Base-by-base conservation (phyloP, 2,888 invertebrate species). In the Sussaba pulchella region DNA sequence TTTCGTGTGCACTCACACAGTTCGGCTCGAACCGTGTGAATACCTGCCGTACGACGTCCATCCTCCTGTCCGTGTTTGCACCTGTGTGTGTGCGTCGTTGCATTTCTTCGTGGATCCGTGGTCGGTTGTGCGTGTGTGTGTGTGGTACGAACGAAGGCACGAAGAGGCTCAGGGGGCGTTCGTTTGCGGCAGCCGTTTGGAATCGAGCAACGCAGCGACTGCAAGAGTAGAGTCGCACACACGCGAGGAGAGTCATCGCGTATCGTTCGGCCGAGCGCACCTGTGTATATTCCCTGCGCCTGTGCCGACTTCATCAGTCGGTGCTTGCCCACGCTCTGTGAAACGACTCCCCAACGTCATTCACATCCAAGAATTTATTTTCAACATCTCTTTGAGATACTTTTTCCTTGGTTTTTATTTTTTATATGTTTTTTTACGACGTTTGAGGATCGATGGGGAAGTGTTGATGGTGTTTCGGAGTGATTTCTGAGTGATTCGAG, bases 231-330 rank as follows among this genome's bases (percentile, higher is more conserved):
- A 31, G 31, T 31, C 31, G 6, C 31, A 43, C 43, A 43, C 10
- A 43, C 69, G 36, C 36, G 67, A 73, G 74, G 73, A 52, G 24
- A 69, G 66, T 12, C 57, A 31, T 64, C 64, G 66, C 36, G 64
- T 73, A 45, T 74, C 59, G 66, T 47, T 36, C 59, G 59, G 59
- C 61, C 2, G 31, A 6, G 31, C 52, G 74, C 81, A 81, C 81
- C 81, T 81, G 81, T 81, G 81, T 81, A 70, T n/a, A n/a, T 81
- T 69, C 69, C 45, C 57, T 8, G 57, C 69, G 31, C 26, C 39
- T 39, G 64, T 59, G 54, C 50, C 8, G 26, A 71, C 71, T 63
- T 39, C 66, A 70, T 57, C 81, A 73, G 81, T 81, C 78, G 77
- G 59, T 66, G 77, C 70, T 78, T 78, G 77, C 74, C 78, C 69